A percentile compares a stretch with the other conserved stretches of the same genome.
Conservation (phyloP, 2,113 vertebrate species). For the Oreochromis niloticus region DNA sequence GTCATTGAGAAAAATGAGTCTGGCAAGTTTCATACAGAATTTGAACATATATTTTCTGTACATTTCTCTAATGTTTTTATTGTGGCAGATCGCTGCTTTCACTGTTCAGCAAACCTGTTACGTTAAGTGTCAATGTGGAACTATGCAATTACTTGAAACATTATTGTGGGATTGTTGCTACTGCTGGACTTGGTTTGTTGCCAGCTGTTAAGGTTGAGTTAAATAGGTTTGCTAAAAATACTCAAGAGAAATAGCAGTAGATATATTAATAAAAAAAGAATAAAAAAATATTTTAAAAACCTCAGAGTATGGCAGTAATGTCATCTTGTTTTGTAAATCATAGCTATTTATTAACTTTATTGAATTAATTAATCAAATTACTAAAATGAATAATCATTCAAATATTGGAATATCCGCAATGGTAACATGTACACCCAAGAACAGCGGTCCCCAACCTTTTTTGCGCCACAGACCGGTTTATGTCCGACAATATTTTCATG, state of each 20-base stretch:
- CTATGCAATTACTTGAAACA: not conserved
- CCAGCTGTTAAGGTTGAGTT: not conserved
- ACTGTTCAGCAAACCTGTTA: not conserved
- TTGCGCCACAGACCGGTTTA: fast-evolving
- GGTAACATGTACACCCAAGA: not conserved
- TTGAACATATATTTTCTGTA: not conserved
- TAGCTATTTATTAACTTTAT: not conserved
- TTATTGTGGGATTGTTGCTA: not conserved
- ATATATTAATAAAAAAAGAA: not conserved
- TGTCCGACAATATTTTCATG: not conserved
- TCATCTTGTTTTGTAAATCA: not conserved
- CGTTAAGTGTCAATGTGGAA: not conserved
- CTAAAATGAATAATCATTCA: not conserved
- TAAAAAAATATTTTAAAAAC: not conserved
- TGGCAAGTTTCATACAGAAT: constrained; percentile 65
- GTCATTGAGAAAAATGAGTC: constrained; percentile 99
- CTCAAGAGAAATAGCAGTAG: not conserved
- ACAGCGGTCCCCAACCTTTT: not conserved
- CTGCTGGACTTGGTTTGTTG: not conserved
- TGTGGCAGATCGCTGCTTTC: not conserved
- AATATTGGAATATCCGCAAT: not conserved
- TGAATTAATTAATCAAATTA: not conserved
- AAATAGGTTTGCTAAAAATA: not conserved
- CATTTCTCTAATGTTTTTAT: not conserved
- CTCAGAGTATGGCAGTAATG: not conserved